Conservation (phyloP, 2,888 invertebrate genomes). For the Tenthredo scrophulariae region DNA sequence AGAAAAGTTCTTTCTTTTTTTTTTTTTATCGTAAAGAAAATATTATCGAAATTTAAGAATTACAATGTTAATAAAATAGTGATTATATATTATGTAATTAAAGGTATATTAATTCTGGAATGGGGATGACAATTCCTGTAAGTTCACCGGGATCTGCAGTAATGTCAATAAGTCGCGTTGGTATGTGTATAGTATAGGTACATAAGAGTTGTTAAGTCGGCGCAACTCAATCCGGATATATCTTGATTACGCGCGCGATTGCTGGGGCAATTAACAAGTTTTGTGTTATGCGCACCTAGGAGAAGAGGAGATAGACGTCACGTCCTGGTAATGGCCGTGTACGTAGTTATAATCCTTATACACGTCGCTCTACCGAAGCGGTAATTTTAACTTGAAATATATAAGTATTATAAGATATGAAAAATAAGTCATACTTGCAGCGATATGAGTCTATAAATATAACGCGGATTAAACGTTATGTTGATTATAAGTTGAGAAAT, state of each 20-base stretch:
- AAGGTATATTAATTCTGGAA: background rate
- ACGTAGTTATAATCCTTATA: constrained; percentile 8
- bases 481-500: background rate
- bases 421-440: background rate
- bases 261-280: constrained; percentile 19
- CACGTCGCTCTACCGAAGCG: background rate
- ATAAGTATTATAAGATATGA: background rate
- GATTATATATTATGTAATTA: background rate
- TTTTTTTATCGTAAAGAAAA: background rate
- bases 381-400: background rate
- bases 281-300: background rate
- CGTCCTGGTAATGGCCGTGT: constrained; percentile 31
- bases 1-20: background rate
- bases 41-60: background rate
- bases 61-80: background rate
- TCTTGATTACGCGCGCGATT: constrained; percentile 23
- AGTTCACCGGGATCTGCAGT: background rate
- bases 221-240: constrained; percentile 40
- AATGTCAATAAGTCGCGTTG: constrained; percentile 23
- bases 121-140: background rate
- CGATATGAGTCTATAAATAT: background rate
- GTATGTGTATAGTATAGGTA: background rate
- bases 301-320: constrained; percentile 10
- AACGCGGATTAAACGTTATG: background rate
- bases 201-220: constrained; percentile 28